Evolutionary conservation across 2,888 invertebrate species (phyloP).

Genomic region (Yponomeuta malinellus): DNA sequence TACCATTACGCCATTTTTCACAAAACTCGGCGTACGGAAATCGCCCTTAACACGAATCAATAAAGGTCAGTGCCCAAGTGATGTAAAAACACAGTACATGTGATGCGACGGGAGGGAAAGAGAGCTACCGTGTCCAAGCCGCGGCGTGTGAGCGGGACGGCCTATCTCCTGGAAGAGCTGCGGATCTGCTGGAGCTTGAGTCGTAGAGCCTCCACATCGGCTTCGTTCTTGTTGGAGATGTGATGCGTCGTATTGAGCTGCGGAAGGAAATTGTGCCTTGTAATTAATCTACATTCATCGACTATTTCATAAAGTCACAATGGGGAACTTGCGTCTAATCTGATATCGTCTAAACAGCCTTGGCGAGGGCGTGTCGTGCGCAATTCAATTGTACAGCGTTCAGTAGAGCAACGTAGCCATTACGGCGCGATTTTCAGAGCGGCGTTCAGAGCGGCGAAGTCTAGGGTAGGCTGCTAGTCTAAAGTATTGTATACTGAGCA

Average conservation of each 20-base stretch:
- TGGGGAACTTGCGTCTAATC: no score
- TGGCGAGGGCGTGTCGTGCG: no score
- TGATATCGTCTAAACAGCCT: no score
- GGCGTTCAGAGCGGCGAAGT: no score
- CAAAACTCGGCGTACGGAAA: background rate
- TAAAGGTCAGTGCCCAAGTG: background rate
- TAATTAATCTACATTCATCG: no score
- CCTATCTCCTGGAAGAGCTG: conserved; percentile 70
- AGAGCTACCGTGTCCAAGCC: conserved; percentile 46
- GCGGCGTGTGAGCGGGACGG: conserved; percentile 25
- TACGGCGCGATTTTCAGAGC: no score
- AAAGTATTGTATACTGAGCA: background rate
- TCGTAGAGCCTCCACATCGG: conserved; percentile 64
- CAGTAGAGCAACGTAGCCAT: no score
- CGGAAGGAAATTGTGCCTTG: background rate
- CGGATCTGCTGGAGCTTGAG: conserved; percentile 71
- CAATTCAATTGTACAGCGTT: no score
- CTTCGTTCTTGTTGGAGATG: conserved; percentile 57
- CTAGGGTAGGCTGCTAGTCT: no score
- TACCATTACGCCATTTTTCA: background rate
- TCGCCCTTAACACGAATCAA: background rate
- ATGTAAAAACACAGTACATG: background rate
- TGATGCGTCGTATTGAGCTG: conserved; percentile 44
- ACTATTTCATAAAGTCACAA: background rate
- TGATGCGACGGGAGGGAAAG: conserved; percentile 24